Base-by-base conservation (phyloP, 2,888 invertebrate species). In the Yponomeuta sedellus region DNA sequence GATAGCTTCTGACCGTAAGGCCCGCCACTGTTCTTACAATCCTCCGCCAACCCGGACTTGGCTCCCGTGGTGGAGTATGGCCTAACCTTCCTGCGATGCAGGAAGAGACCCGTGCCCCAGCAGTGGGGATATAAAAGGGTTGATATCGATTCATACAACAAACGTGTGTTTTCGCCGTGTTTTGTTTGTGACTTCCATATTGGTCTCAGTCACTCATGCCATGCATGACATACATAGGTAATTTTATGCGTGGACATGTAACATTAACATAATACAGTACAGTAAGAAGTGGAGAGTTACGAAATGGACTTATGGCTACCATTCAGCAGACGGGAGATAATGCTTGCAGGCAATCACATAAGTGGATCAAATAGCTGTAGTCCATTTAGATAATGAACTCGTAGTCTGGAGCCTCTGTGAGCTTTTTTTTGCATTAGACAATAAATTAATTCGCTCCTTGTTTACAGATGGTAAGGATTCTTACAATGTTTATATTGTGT, bases 281-380 rank as follows among this genome's bases (percentile, higher is more conserved):
- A 5, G 25, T 16, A 25, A 63, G 66, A 44, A 20, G 39, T 25
- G 12, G 83, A 83, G 85, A 88, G 85, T 87, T 90, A 88, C 88
- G 86, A 85, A 85, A 84, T 86, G 88, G 86, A 90, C 88, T 87
- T 89, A 91, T 88, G 84, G 87, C 81, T 84, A 83, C 85, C 85
- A 89, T 90, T 89, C 89, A 81, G 81, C 79, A 77, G 80, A 85
- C 78, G 79, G 88, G 44, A 90, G 89, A 89, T 90, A 91, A 91
- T 89, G 87, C 85, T 88, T 86, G 86, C 88, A 89, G 86, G 89
- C 90, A 91, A 90, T 91, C 90, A 86, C 89, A 91, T 89, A 91
- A 91, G 90, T 90, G 90, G 89, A 90, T 91, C 89, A 91, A 89
- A 91, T 90, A 91, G 88, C 87, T 88, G 84, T 85, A 89, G 87